phyloP scores from a whole-genome alignment of 2,888 invertebrate genomes.

The Camptogramma bilineatum region DNA sequence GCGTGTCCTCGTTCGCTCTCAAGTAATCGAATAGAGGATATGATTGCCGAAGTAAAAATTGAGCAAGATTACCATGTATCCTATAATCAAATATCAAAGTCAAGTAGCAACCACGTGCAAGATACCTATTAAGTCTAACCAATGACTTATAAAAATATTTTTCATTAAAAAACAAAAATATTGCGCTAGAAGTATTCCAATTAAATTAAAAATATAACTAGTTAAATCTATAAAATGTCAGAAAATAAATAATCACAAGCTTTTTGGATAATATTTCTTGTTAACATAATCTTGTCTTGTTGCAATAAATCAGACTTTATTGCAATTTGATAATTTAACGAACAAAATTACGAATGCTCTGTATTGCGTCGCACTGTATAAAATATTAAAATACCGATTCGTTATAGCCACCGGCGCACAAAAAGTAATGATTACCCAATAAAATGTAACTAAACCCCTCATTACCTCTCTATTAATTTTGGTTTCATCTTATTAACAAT shows the following conservation, averaged over 20 bases:
- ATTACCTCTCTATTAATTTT: slow-evolving; percentile 63
- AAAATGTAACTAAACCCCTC: slow-evolving; percentile 58
- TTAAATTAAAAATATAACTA: background rate
- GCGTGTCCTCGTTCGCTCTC: slow-evolving; percentile 60
- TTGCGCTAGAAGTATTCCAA: background rate
- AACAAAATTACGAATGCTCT: background rate
- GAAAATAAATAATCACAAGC: background rate
- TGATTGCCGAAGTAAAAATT: slow-evolving; percentile 49
- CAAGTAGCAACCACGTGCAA: slow-evolving; percentile 51
- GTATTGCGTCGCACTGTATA: background rate
- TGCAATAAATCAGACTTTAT: background rate
- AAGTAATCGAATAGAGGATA: slow-evolving; percentile 62
- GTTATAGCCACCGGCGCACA: slow-evolving; percentile 55
- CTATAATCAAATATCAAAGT: slow-evolving; percentile 29
- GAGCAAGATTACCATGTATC: slow-evolving; percentile 28
- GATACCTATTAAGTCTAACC: slow-evolving; percentile 28
- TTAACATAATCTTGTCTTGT: too few species aligned
- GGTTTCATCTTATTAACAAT: slow-evolving; percentile 60
- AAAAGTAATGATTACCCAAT: slow-evolving; percentile 57
- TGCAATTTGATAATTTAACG: background rate
- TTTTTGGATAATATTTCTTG: background rate
- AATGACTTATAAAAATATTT: background rate
- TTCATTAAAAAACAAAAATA: background rate
- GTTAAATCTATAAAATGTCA: background rate
- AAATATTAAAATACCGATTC: slow-evolving; percentile 45